Conservation (phyloP, 2,797 vertebrate genomes). For the Saxicola maurus region DNA sequence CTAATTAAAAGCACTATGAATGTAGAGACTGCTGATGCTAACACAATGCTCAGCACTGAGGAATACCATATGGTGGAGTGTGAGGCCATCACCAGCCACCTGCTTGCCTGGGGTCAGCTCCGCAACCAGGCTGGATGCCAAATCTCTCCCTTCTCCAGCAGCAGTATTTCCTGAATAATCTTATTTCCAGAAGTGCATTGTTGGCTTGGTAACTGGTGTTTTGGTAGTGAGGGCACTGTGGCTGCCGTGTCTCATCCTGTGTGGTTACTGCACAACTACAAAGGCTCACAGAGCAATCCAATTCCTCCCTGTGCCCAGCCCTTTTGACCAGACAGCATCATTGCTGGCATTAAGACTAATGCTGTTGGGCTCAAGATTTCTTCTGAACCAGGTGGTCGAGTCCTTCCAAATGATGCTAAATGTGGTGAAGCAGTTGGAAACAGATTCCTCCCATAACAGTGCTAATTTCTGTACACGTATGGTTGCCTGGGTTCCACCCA, state of each 20-base stretch:
- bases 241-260: background rate
- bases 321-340: background rate
- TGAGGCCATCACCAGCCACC: background rate
- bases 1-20: slow-evolving; percentile 19
- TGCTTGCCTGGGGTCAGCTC: slow-evolving; percentile 29
- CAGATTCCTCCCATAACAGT: background rate
- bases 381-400: background rate
- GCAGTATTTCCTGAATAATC: slow-evolving; percentile 1
- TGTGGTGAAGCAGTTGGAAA: background rate
- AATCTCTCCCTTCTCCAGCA: background rate
- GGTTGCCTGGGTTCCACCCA: background rate
- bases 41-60: background rate
- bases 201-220: background rate
- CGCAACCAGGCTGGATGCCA: slow-evolving; percentile 8
- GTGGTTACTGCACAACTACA: background rate
- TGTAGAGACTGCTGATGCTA: background rate
- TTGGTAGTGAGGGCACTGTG: background rate
- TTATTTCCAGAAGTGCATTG: background rate
- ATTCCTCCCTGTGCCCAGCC: background rate
- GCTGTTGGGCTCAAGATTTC: background rate
- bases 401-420: slow-evolving; percentile 15
- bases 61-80: slow-evolving; percentile 20
- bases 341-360: slow-evolving; percentile 6
- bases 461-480: background rate
- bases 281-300: background rate